phyloP scores from a whole-genome alignment of 2,888 invertebrate genomes.

The Trichopria drosophilae region DNA sequence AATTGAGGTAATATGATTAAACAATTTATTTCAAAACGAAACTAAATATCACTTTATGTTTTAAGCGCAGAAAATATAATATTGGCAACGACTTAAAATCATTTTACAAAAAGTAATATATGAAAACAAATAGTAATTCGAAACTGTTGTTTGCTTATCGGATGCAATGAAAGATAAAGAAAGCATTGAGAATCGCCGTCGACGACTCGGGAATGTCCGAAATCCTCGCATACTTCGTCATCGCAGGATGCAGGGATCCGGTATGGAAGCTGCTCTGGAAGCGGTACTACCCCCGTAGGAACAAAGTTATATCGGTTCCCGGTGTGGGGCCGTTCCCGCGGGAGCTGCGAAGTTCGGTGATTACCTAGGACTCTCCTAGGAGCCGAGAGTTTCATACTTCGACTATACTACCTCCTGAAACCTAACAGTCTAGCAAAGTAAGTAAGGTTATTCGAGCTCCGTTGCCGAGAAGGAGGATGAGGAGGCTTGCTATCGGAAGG shows the following conservation, averaged over 20 bases:
- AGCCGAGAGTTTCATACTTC: slow-evolving; percentile 57
- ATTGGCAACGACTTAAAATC: too few relatives aligned
- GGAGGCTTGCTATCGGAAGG: slow-evolving; percentile 19
- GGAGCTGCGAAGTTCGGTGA: slow-evolving; percentile 58
- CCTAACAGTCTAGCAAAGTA: slow-evolving; percentile 56
- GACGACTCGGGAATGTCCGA: too few relatives aligned
- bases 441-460: slow-evolving; percentile 54
- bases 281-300: slow-evolving; percentile 53
- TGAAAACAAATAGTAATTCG: too few relatives aligned
- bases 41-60: too few relatives aligned
- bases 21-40: too few relatives aligned
- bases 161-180: too few relatives aligned
- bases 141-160: too few relatives aligned
- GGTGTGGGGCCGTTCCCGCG: slow-evolving; percentile 51
- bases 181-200: too few relatives aligned
- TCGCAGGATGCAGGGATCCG: slow-evolving; percentile 36
- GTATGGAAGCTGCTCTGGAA: slow-evolving; percentile 42
- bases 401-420: slow-evolving; percentile 50
- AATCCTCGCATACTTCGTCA: too few relatives aligned
- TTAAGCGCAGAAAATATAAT: too few relatives aligned
- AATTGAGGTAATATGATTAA: too few relatives aligned
- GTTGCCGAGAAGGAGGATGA: slow-evolving; percentile 32
- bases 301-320: slow-evolving; percentile 57
- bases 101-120: too few relatives aligned
- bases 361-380: slow-evolving; percentile 58